Percentiles rank a stretch among this genome's conserved stretches.
phyloP scores from a whole-genome alignment of 2,888 invertebrate genomes.

The Hipparchia sbordonii region DNA sequence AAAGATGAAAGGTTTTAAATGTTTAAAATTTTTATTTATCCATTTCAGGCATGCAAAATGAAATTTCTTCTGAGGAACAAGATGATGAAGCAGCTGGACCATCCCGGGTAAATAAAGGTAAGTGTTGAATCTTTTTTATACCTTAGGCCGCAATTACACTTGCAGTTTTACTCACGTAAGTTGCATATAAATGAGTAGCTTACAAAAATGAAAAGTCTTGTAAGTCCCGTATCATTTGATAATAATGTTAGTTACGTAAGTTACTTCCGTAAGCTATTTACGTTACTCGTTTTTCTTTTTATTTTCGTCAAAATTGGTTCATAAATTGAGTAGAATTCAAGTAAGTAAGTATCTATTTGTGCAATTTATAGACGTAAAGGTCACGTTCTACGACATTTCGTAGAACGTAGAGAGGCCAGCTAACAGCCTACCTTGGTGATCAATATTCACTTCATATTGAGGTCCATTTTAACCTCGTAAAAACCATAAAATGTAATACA shows the following conservation, averaged over 20 bases:
- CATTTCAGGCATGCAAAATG: slow-evolving; percentile 38
- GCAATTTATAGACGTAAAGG: background rate
- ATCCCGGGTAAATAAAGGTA: slow-evolving; percentile 37
- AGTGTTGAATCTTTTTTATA: slow-evolving; percentile 3
- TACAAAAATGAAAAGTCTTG: too few species aligned
- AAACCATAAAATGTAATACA: too few species aligned
- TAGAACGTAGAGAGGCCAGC: background rate
- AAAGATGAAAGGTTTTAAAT: too few species aligned
- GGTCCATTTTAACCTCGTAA: background rate
- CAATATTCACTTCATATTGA: background rate
- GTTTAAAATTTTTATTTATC: background rate
- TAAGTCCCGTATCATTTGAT: too few species aligned
- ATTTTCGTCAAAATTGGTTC: too few species aligned
- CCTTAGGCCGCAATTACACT: too few species aligned
- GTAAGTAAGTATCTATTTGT: background rate
- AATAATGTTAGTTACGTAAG: too few species aligned
- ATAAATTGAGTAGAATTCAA: too few species aligned
- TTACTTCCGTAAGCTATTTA: too few species aligned
- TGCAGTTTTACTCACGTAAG: too few species aligned
- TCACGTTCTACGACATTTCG: background rate
- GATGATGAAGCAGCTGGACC: slow-evolving; percentile 37
- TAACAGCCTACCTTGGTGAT: background rate
- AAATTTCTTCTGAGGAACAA: slow-evolving; percentile 29
- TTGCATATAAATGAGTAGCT: too few species aligned
- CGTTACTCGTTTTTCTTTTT: too few species aligned